Conservation (phyloP, 2,113 vertebrate genomes). For the Saimiri boliviensis region DNA sequence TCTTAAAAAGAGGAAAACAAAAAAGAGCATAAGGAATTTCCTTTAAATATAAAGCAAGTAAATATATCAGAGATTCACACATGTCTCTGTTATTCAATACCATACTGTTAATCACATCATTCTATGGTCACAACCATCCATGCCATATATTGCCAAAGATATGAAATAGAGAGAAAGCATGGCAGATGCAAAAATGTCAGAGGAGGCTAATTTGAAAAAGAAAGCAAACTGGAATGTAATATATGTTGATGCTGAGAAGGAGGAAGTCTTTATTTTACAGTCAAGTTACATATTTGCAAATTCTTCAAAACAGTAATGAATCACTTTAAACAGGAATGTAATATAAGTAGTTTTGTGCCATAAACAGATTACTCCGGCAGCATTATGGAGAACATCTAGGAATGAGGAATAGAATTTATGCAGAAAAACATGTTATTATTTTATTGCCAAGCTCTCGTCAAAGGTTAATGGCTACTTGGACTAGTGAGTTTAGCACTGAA, state of each 20-base stretch:
- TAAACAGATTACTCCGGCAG: background rate
- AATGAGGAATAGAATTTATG: background rate
- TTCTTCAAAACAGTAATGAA: slow-evolving; percentile 12
- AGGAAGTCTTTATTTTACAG: background rate
- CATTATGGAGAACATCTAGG: background rate
- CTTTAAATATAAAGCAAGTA: background rate
- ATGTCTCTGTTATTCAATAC: background rate
- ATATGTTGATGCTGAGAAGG: background rate
- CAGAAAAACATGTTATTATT: background rate
- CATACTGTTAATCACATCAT: background rate
- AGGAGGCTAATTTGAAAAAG: background rate
- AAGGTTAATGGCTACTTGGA: background rate
- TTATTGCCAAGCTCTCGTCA: background rate
- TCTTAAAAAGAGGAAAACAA: too few species aligned
- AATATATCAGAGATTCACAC: background rate
- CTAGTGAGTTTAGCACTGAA: background rate
- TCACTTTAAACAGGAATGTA: background rate
- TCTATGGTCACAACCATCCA: background rate
- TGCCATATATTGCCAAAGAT: background rate
- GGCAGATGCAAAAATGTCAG: background rate
- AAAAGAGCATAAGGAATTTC: background rate
- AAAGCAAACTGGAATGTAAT: background rate
- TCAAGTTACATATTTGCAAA: background rate
- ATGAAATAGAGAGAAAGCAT: background rate
- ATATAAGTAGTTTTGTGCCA: background rate